Conservation (phyloP, 2,888 invertebrate genomes). For the Omphaloscelis lunosa region DNA sequence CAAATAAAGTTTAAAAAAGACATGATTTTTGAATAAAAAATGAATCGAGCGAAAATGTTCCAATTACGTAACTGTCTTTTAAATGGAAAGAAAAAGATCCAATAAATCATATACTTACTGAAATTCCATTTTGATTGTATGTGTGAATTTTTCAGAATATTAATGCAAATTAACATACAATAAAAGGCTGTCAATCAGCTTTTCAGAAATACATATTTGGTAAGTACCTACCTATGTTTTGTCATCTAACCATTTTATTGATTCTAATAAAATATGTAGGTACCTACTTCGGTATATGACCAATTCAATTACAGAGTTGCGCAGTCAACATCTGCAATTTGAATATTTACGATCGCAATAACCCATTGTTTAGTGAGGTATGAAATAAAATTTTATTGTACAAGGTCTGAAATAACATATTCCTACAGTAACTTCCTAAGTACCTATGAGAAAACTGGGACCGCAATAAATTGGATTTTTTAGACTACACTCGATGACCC, state of each 20-base stretch:
- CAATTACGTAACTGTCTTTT: too few species aligned
- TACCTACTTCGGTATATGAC: conserved; percentile 19
- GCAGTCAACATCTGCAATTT: conserved; percentile 60
- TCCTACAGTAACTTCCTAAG: conserved; percentile 43
- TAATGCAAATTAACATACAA: too few species aligned
- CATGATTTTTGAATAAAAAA: too few species aligned
- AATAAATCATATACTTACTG: too few species aligned
- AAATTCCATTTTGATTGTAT: too few species aligned
- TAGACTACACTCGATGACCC: conserved; percentile 6
- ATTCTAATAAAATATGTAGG: conserved; percentile 38
- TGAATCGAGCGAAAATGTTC: too few species aligned
- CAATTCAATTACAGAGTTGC: conserved; percentile 57
- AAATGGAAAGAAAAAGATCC: too few species aligned
- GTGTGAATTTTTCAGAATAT: too few species aligned
- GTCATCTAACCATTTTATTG: conserved; percentile 14
- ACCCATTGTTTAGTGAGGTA: conserved; percentile 65
- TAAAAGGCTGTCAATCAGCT: neutral
- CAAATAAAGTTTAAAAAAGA: too few species aligned
- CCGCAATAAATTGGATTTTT: conserved; percentile 49
- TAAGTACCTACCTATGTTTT: neutral
- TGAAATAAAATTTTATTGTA: conserved; percentile 64
- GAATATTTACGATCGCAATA: conserved; percentile 68
- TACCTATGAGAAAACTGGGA: conserved; percentile 47
- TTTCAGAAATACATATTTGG: neutral
- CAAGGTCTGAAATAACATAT: conserved; percentile 55